Evolutionary conservation across 1,140 invertebrate species (phyloP), one percentile per base, ranked within the genome.

Genomic region (Ephestia elutella): DNA sequence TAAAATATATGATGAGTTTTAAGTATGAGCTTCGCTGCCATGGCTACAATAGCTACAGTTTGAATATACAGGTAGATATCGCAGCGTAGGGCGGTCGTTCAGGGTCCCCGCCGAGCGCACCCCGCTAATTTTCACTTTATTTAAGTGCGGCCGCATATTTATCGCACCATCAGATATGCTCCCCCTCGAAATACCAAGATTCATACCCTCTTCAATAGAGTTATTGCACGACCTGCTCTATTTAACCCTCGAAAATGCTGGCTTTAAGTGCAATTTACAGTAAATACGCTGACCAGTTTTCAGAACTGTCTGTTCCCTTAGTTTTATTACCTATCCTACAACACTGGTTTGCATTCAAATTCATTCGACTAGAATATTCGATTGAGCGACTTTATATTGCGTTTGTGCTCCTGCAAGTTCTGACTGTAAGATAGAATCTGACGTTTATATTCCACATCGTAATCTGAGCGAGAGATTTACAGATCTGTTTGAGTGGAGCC

Each of bases 41-140:
- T n/a, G n/a, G n/a, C n/a, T n/a, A n/a, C n/a, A 25, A 25, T 25
- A 25, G 21, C 21, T 25, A 25, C 21, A 25, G 21, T 25, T 25
- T 25, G 21, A 25, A 25, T 7, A 25, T 25, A 7, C 7, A 25
- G 7, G 21, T 25, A 25, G 21, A 25, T 25, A 25, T 25, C 7
- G 21, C 2, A 7, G 21, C 21, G 21, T 25, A 25, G 21, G 21
- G 21, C 21, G 21, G 2, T 25, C 2, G 21, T 3, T 25, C n/a
- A 50, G 8, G n/a, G 51, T 44, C 20, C 57, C 8, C 54, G 7
- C 21, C 49, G 28, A 21, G 53, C 63, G 35, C 28, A 28, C 17
- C 38, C 9, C 54, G 57, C 53, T 57, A 57, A 35, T 57, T 61
- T 62, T 57, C 64, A 62, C 53, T 62, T 62, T 59, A 66, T 59